Conservation (phyloP, 2,888 invertebrate species). For the Noctua comes region DNA sequence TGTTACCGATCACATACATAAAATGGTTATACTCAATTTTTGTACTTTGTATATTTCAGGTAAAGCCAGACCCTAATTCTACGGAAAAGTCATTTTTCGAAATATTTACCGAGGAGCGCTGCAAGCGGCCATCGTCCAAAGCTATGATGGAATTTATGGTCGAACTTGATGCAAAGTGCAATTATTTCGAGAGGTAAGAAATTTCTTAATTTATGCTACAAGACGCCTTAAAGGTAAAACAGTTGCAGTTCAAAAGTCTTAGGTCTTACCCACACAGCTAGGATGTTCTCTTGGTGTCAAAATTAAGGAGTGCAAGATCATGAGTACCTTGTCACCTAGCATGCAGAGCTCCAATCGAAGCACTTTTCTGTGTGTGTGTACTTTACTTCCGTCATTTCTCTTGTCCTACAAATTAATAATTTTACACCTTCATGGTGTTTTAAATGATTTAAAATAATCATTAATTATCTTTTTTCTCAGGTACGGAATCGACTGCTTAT, state of each 20-base stretch:
- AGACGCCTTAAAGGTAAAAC: neutral
- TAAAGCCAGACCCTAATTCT: slow-evolving; percentile 71
- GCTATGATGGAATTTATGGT: slow-evolving; percentile 92
- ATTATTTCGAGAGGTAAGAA: slow-evolving; percentile 91
- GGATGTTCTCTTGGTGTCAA: neutral
- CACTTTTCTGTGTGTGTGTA: neutral
- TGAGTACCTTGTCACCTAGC: neutral
- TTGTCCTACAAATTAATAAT: neutral
- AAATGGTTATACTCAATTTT: neutral
- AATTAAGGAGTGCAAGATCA: neutral
- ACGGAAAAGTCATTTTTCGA: slow-evolving; percentile 89
- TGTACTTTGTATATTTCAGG: slow-evolving; percentile 69
- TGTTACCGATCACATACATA: neutral
- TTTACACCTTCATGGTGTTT: neutral
- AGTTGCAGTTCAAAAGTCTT: neutral
- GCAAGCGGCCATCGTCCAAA: slow-evolving; percentile 89
- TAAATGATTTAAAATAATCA: neutral
- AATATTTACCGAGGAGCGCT: slow-evolving; percentile 88
- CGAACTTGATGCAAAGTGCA: slow-evolving; percentile 89
- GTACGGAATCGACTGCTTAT: slow-evolving; percentile 90
- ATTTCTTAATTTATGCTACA: neutral
- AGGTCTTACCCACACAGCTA: neutral
- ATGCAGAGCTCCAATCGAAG: too few relatives aligned
- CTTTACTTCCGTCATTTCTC: neutral
- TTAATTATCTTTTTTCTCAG: slow-evolving; percentile 69